Base-by-base conservation (phyloP, 2,888 invertebrate genomes). In the Timema cristinae region DNA sequence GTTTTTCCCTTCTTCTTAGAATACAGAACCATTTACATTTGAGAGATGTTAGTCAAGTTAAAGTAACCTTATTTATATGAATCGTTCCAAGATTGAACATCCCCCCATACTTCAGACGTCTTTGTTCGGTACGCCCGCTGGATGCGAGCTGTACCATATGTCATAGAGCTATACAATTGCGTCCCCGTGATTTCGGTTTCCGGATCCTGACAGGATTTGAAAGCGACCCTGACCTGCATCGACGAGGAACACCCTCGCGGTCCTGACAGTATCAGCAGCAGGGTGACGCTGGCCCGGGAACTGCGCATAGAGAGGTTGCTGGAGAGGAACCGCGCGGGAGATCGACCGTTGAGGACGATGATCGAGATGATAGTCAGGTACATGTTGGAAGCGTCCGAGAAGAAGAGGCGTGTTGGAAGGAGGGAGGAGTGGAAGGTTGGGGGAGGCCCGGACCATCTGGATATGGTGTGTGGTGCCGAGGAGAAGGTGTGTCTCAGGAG, bases 361-460 rank as follows among this genome's bases (percentile, higher is more conserved):
- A 73, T 81, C 51, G 81, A 81, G 77, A 77, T 81, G 7, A 79
- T 81, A 54, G 76, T 79, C 10, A 77, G 79, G 74, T 74, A 75
- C 71, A 77, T 79, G 69, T 54, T 79, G 66, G 71, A 73, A 6
- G 56, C 59, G 50, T 61, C 63, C n/a, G 32, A 32, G 32, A 32
- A 32, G 32, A 32, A 4, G 32, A 32, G 32, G 32, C 32, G 32
- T 32, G 32, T 1, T 32, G 32, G 32, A 32, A 32, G 32, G 32
- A 32, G 32, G 32, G 32, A 32, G 32, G 32, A 32, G 32, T 32
- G 32, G 32, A 32, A 32, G 32, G 32, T 32, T 32, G 32, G 32
- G 32, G 32, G 32, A 32, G 32, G 32, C 4, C 32, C 32, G 32
- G 32, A 32, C 32, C 32, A 32, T 32, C 32, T 32, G 32, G 32